A percentile compares a stretch with the other conserved stretches of the same genome.
These are phyloP conservation scores for Polydrusus tereticollis DNA, from an alignment of 2,888 invertebrate genomes.

Conservation along the genomic window DNA sequence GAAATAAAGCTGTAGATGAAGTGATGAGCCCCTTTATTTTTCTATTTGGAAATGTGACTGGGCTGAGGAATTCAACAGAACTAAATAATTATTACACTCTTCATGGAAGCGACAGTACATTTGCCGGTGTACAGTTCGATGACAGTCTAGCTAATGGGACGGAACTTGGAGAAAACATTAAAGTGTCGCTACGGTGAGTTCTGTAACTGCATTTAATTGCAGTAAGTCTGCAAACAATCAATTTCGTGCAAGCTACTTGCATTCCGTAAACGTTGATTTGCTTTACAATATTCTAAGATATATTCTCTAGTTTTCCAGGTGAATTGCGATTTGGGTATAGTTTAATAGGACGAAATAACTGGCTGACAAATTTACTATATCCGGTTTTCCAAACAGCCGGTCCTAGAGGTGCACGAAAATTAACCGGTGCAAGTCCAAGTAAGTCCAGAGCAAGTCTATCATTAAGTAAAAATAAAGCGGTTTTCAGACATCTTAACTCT, in stretches of 20 bases:
- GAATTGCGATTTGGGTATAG: conserved; percentile 68
- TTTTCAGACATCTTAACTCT: too few species aligned
- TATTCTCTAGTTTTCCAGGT: conserved; percentile 71
- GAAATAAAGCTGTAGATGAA: conserved; percentile 41
- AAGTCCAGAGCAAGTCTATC: too few species aligned
- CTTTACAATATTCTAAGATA: too few species aligned
- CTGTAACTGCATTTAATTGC: too few species aligned
- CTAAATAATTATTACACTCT: conserved; percentile 52
- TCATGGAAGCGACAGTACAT: conserved; percentile 52
- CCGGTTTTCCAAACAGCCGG: conserved; percentile 76
- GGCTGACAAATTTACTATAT: conserved; percentile 80
- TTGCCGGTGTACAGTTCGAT: conserved; percentile 74
- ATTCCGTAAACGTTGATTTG: too few species aligned
- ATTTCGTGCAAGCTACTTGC: too few species aligned
- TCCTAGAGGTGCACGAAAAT: conserved; percentile 71
- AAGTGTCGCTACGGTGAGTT: conserved; percentile 69
- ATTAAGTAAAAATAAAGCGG: too few species aligned
- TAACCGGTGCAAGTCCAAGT: conserved; percentile 76
- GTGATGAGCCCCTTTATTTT: conserved; percentile 51
- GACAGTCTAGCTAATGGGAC: conserved; percentile 68
- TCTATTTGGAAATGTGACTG: conserved; percentile 44
- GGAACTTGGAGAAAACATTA: conserved; percentile 61
- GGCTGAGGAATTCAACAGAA: conserved; percentile 50
- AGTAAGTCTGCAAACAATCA: too few species aligned
- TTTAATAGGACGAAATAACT: conserved; percentile 63